Percentiles rank a stretch among this genome's conserved stretches.
Evolutionary conservation across 2,888 invertebrate species (phyloP).

Genomic region (Pristionchus maxplancki): DNA sequence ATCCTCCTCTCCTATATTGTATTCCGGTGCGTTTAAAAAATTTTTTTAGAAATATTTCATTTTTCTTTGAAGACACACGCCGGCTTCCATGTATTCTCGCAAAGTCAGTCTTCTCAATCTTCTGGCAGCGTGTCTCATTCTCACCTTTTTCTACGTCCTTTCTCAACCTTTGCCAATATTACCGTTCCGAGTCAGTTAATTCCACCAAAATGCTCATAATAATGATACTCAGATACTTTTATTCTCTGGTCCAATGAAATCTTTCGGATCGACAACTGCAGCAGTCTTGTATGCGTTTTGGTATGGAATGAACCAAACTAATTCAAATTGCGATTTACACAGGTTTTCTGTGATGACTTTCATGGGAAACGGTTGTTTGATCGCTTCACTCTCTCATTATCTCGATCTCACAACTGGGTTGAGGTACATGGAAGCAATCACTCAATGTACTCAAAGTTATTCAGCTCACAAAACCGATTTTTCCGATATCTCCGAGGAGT

Average conservation of each 20-base stretch:
- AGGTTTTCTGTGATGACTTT: constrained; percentile 22
- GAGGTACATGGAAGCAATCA: not conserved
- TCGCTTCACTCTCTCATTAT: not conserved
- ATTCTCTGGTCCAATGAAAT: not conserved
- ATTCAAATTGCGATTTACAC: not conserved
- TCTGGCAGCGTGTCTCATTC: not conserved
- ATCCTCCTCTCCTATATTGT: not conserved
- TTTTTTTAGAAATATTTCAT: not conserved
- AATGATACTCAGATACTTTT: not conserved
- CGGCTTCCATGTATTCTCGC: not conserved
- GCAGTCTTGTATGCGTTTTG: not conserved
- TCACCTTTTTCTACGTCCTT: not conserved
- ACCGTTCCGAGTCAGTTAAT: not conserved
- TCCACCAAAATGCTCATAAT: not conserved
- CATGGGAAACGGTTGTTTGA: not conserved
- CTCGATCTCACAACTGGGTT: not conserved
- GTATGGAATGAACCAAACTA: not conserved
- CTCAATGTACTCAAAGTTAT: too few relatives aligned
- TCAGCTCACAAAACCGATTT: not conserved
- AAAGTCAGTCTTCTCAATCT: not conserved
- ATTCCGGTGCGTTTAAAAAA: not conserved
- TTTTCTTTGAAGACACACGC: not conserved
- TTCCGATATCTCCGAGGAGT: constrained; percentile 2
- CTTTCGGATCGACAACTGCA: not conserved
- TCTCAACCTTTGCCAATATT: not conserved